Percentiles rank a stretch among this genome's conserved stretches.
Conservation (phyloP, 2,113 vertebrate genomes). For the cattle (Bos taurus) region DNA sequence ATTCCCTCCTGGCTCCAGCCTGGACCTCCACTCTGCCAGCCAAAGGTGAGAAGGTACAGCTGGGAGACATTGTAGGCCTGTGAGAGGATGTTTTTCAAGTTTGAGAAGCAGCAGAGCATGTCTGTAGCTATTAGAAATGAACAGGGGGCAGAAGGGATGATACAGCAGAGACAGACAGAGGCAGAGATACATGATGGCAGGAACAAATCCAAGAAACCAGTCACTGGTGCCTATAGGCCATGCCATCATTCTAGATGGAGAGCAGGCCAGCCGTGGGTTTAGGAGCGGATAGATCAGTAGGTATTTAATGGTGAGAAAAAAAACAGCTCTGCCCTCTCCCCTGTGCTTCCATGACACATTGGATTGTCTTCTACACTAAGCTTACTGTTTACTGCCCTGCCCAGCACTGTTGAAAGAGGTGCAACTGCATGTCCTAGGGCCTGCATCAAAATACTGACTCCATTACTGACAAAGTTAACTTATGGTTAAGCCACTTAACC, state of each 20-base stretch:
- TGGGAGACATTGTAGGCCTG: not conserved
- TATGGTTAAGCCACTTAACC: not conserved
- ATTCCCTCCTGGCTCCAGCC: not conserved
- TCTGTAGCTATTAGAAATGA: not conserved
- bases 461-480: not conserved
- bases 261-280: fast-evolving
- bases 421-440: not conserved
- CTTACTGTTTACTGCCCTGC: not conserved
- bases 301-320: no score
- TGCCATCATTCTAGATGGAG: not conserved
- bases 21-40: not conserved
- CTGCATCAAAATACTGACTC: not conserved
- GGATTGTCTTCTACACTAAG: not conserved
- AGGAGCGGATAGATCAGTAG: not conserved
- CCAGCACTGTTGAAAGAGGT: not conserved
- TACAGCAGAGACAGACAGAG: not conserved
- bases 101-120: not conserved
- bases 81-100: not conserved
- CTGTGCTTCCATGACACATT: not conserved
- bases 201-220: not conserved
- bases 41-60: not conserved
- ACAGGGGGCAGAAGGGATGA: not conserved
- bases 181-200: not conserved
- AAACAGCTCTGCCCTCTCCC: not conserved
- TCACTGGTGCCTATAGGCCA: not conserved